Evolutionary conservation across 2,113 vertebrate genomes (phyloP).

Genomic region (Scophthalmus maximus): DNA sequence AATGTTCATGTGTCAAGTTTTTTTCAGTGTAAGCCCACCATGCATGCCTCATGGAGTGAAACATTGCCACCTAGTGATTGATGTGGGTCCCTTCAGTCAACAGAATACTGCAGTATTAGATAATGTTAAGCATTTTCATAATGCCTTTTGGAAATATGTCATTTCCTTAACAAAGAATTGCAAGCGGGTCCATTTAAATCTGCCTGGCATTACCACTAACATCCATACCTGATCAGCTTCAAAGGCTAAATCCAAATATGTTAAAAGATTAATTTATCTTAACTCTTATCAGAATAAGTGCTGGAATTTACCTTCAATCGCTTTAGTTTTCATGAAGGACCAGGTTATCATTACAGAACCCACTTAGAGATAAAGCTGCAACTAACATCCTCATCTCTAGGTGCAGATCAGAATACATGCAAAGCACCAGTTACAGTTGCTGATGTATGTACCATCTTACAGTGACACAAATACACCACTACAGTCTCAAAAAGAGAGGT

Average conservation of each 20-base stretch:
- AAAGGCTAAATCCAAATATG: background rate
- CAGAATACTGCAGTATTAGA: slow-evolving; percentile 24
- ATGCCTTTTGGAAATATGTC: slow-evolving; percentile 13
- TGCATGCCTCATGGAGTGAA: slow-evolving; percentile 22
- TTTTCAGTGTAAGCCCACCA: background rate
- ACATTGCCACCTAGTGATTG: slow-evolving; percentile 70
- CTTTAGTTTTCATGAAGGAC: no score
- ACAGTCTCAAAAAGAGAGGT: background rate
- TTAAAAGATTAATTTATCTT: slow-evolving; percentile 2
- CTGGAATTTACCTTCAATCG: no score
- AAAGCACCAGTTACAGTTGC: background rate
- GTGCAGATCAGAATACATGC: background rate
- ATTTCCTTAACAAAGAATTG: background rate
- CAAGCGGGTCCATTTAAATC: background rate
- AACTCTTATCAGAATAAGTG: slow-evolving; percentile 6
- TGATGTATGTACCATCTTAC: background rate
- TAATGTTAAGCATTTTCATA: slow-evolving; percentile 1
- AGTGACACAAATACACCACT: background rate
- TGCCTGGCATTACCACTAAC: background rate
- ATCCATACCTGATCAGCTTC: background rate
- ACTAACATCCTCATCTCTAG: background rate
- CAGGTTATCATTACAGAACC: background rate
- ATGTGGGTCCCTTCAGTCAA: slow-evolving; percentile 3
- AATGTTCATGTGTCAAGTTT: background rate
- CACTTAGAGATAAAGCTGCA: background rate